These are phyloP conservation scores for Notoglanidium macrostoma DNA, from an alignment of 2,797 vertebrate species.

Conservation along the genomic window DNA sequence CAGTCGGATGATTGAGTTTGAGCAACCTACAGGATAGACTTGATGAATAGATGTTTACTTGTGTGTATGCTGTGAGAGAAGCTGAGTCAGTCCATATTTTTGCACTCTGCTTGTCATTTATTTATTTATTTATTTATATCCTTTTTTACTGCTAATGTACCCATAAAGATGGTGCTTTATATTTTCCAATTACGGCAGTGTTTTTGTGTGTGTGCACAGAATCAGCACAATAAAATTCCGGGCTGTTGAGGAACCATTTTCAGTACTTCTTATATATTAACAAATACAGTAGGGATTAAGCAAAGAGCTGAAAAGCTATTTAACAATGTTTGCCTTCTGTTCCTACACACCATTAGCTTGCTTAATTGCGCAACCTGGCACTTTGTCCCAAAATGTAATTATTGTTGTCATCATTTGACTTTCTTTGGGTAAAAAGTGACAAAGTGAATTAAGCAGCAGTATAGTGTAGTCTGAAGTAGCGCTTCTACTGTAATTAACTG, in stretches of 20 bases:
- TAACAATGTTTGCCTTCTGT: slow-evolving; percentile 8
- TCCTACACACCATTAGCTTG: slow-evolving; percentile 6
- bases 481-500: slow-evolving; percentile 8
- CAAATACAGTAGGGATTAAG: slow-evolving; percentile 17
- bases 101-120: slow-evolving; percentile 1
- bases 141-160: background rate
- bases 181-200: background rate
- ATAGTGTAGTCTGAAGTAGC: background rate
- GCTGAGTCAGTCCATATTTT: slow-evolving; percentile 3
- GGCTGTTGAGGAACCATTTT: background rate
- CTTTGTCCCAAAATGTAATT: slow-evolving; percentile 24
- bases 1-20: background rate
- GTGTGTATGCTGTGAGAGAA: background rate
- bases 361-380: slow-evolving; percentile 23
- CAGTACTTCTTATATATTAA: slow-evolving; percentile 9
- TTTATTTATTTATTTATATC: background rate
- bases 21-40: background rate
- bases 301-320: slow-evolving; percentile 4
- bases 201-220: background rate
- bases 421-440: slow-evolving; percentile 14
- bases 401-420: slow-evolving; percentile 1
- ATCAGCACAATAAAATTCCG: background rate
- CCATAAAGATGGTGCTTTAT: background rate
- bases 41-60: slow-evolving; percentile 11
- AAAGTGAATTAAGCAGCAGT: background rate